Evolutionary conservation across 2,888 invertebrate genomes (phyloP).

Genomic region (Drosophila villosipedis): DNA sequence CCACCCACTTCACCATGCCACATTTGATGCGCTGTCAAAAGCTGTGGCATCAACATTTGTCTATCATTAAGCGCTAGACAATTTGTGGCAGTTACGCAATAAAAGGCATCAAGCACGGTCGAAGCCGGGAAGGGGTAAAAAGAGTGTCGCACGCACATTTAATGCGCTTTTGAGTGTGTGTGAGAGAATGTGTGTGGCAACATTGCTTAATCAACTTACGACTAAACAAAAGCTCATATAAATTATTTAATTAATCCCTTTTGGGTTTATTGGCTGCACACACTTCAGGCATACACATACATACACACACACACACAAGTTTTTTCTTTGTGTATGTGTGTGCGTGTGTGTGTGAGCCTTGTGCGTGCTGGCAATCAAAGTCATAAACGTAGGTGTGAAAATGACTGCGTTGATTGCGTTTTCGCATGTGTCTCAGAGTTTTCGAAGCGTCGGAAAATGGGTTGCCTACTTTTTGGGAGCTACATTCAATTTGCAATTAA

Average conservation of each 20-base stretch:
- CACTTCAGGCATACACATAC: conserved; percentile 24
- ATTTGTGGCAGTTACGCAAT: conserved; percentile 52
- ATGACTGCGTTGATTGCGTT: conserved; percentile 67
- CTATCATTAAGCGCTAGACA: conserved; percentile 65
- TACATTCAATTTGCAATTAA: conserved; percentile 57
- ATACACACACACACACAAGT: neutral
- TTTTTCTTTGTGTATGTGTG: conserved; percentile 4
- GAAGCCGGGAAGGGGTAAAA: neutral
- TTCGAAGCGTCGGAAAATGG: conserved; percentile 43
- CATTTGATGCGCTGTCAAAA: conserved; percentile 36
- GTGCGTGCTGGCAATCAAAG: conserved; percentile 76
- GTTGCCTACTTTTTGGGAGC: conserved; percentile 56
- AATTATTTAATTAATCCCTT: conserved; percentile 78
- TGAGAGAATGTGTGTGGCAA: conserved; percentile 12
- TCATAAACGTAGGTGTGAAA: conserved; percentile 76
- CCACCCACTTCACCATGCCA: too few species aligned
- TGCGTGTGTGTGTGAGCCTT: conserved; percentile 21
- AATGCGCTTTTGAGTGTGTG: conserved; percentile 66
- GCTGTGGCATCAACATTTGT: conserved; percentile 61
- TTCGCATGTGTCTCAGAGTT: conserved; percentile 59
- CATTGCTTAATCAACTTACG: conserved; percentile 75
- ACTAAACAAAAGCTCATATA: conserved; percentile 75
- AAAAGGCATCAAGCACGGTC: conserved; percentile 37
- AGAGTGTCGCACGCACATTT: conserved; percentile 58
- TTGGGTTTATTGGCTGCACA: conserved; percentile 69